phyloP scores from a whole-genome alignment of 2,113 vertebrate species.

The Thunnus thynnus region DNA sequence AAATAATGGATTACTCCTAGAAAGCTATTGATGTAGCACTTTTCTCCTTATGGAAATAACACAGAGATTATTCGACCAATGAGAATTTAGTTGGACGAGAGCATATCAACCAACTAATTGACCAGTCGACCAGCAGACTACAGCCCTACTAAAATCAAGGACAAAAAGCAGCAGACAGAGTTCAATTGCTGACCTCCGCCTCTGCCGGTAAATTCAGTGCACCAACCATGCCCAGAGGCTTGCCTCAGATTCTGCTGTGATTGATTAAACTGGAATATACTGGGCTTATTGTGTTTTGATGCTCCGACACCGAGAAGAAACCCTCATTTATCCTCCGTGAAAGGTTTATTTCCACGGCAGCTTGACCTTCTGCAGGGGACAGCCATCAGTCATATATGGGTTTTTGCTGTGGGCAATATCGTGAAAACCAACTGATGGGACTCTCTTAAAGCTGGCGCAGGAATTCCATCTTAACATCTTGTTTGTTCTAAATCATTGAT shows the following conservation, averaged over 20 bases:
- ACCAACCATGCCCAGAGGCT: conserved; percentile 2
- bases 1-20: too few species aligned
- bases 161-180: neutral
- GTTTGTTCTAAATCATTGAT: conserved; percentile 33
- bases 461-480: conserved; percentile 26
- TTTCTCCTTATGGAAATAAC: too few species aligned
- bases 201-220: neutral
- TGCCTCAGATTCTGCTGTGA: conserved; percentile 30
- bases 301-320: conserved; percentile 27
- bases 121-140: too few species aligned
- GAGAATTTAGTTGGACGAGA: too few species aligned
- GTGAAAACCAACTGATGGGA: conserved; percentile 22
- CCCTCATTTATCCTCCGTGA: conserved; percentile 47
- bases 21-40: too few species aligned
- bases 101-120: too few species aligned
- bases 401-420: conserved; percentile 32
- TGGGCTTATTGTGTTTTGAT: conserved; percentile 34
- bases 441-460: conserved; percentile 20
- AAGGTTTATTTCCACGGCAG: conserved; percentile 53
- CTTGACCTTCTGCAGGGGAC: conserved; percentile 59
- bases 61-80: too few species aligned
- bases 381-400: conserved; percentile 14
- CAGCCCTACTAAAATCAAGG: neutral
- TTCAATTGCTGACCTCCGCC: neutral
- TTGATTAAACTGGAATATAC: conserved; percentile 51